Evolutionary conservation across 2,113 vertebrate species (phyloP).

Genomic region (Urocitellus parryii): DNA sequence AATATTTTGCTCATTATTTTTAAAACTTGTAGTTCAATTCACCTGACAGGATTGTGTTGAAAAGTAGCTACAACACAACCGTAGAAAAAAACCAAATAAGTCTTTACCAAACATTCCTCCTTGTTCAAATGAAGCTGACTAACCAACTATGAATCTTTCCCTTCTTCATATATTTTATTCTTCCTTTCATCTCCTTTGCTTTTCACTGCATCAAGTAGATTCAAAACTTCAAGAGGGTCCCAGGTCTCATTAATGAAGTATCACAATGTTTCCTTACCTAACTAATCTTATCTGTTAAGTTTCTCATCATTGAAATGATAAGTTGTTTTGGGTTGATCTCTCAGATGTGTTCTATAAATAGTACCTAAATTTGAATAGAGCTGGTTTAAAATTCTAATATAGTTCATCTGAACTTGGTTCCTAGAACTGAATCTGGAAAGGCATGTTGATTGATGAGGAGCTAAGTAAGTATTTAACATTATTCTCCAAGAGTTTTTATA

Average conservation of each 20-base stretch:
- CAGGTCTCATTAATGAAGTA: not conserved
- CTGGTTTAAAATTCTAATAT: not conserved
- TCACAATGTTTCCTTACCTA: not conserved
- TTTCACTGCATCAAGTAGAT: not conserved
- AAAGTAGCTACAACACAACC: constrained; percentile 26
- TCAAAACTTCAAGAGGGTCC: not conserved
- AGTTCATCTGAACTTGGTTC: not conserved
- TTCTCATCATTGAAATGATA: not conserved
- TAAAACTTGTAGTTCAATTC: not conserved
- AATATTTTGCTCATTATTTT: constrained; percentile 61
- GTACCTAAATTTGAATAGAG: not conserved
- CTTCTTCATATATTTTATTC: not conserved
- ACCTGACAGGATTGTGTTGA: not conserved
- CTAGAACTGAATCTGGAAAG: not conserved
- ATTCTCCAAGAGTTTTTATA: not conserved
- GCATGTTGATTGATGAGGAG: not conserved
- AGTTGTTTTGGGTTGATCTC: not conserved
- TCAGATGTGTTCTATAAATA: not conserved
- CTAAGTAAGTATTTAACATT: not conserved
- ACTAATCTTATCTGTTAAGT: not conserved
- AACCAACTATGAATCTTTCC: not conserved
- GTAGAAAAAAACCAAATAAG: not conserved
- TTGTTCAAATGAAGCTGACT: not conserved
- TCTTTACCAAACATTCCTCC: not conserved
- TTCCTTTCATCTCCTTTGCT: not conserved